phyloP scores from a whole-genome alignment of 2,888 invertebrate genomes.

The Chrysodeixis includens region DNA sequence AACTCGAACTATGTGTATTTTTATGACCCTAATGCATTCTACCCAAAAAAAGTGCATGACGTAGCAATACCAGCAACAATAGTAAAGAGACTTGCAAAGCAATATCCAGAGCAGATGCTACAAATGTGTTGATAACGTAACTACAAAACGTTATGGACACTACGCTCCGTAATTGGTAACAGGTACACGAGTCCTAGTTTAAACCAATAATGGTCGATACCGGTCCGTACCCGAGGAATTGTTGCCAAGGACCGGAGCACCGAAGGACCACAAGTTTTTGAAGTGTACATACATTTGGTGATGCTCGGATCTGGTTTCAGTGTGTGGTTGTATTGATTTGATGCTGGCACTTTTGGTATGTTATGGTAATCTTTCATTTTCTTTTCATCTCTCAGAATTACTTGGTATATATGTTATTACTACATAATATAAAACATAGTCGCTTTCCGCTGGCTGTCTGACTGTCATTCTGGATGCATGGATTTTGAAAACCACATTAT shows the following conservation, averaged over 20 bases:
- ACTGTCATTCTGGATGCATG: too few relatives aligned
- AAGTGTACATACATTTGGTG: not conserved
- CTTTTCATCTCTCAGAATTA: too few relatives aligned
- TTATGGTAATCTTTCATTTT: too few relatives aligned
- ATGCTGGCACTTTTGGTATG: too few relatives aligned
- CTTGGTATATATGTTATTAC: too few relatives aligned
- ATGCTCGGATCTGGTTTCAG: not conserved
- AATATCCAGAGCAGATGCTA: slow-evolving; percentile 2
- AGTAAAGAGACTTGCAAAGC: not conserved
- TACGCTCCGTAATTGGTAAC: slow-evolving; percentile 7
- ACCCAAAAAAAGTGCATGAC: not conserved
- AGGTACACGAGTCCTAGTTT: slow-evolving; percentile 6
- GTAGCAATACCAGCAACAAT: not conserved
- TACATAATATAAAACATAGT: too few relatives aligned
- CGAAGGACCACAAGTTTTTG: not conserved
- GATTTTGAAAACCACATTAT: too few relatives aligned
- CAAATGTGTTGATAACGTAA: slow-evolving; percentile 3
- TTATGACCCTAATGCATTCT: not conserved
- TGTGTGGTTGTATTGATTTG: not conserved
- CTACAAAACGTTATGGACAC: slow-evolving; percentile 7
- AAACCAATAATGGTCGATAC: slow-evolving; percentile 6
- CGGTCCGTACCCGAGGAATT: not conserved
- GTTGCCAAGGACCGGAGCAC: not conserved
- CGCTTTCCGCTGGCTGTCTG: too few relatives aligned
- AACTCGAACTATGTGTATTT: not conserved